Evolutionary conservation across 2,888 invertebrate genomes (phyloP), one percentile per base, ranked within the genome.

Genomic region (Pollenia amentaria): DNA sequence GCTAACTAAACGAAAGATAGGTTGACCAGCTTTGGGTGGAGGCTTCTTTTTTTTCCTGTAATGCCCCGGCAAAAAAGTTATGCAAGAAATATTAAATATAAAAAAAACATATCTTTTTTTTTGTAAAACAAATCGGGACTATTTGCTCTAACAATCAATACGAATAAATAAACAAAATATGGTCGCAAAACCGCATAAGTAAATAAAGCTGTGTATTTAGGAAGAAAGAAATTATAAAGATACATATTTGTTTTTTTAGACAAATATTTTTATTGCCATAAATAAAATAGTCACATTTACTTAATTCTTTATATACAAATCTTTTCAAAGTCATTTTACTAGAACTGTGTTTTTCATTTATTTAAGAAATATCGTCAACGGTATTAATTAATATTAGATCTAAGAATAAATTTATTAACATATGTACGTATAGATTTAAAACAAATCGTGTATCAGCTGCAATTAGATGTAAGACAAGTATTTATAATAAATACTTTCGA

Each of bases 201-300:
- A 67, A n/a, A 67, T 38, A 67, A 67, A 38, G 38, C 48, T 62
- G 16, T 51, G 16, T 51, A 40, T 48, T 38, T 69, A 69, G 38
- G 16, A 51, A 8, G 8, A 51, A 38, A 69, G 48, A 29, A 4
- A 38, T 42, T 0, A 10, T 44, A 51, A 53, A 70, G n/a, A 21
- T 16, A 40, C 0, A 40, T 53, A 70, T 40, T 53, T 53, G 53
- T 53, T 40, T 51, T 53, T 51, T 14, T 12, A 21, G 3, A 57
- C 18, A 57, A 72, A 57, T 72, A 72, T 42, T n/a, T 65, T 67
- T 46, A 65, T 65, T 55, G 57, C 46, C 29, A 69, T 78, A 57
- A 48, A n/a, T 48, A 11, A 42, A 65, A 67, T 57, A 64, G 51
- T 77, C 42, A 53, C 29, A 65, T 55, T 67, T 77, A 78, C 38